Conservation (phyloP, 92 coral and sea anemone species). For the Nematostella vectensis region DNA sequence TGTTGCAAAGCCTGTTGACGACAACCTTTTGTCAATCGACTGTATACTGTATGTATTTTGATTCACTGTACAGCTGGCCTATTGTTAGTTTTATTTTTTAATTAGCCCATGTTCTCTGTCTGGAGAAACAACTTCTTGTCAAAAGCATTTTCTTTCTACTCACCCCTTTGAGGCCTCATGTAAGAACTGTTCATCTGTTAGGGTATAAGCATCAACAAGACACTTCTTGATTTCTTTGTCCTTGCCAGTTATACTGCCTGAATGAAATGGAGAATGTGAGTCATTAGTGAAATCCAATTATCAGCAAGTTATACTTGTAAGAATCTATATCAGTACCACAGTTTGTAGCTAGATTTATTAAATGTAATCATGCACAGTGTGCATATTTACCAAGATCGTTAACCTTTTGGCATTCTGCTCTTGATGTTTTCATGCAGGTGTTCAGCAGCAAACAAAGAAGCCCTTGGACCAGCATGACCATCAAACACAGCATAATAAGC, state of each 20-base stretch:
- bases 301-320: too few relatives aligned
- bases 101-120: too few relatives aligned
- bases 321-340: too few relatives aligned
- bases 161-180: conserved; percentile 91
- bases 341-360: too few relatives aligned
- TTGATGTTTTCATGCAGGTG: conserved; percentile 80
- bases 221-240: conserved; percentile 93
- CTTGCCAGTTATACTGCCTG: conserved; percentile 59
- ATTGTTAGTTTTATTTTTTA: too few relatives aligned
- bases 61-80: too few relatives aligned
- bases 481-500: conserved; percentile 96
- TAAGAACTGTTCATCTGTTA: conserved; percentile 94
- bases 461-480: conserved; percentile 95
- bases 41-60: too few relatives aligned
- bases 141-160: too few relatives aligned
- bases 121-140: too few relatives aligned
- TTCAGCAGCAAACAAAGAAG: conserved; percentile 90
- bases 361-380: too few relatives aligned
- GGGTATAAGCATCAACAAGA: conserved; percentile 77
- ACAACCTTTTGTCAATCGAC: too few relatives aligned
- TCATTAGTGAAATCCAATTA: background rate
- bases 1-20: too few relatives aligned
- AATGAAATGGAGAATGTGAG: background rate
- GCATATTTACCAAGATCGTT: conserved; percentile 59
- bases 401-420: conserved; percentile 97